A percentile compares a stretch with the other conserved stretches of the same genome.
phyloP scores from a whole-genome alignment of 2,888 invertebrate species.

The Nomada fabriciana region DNA sequence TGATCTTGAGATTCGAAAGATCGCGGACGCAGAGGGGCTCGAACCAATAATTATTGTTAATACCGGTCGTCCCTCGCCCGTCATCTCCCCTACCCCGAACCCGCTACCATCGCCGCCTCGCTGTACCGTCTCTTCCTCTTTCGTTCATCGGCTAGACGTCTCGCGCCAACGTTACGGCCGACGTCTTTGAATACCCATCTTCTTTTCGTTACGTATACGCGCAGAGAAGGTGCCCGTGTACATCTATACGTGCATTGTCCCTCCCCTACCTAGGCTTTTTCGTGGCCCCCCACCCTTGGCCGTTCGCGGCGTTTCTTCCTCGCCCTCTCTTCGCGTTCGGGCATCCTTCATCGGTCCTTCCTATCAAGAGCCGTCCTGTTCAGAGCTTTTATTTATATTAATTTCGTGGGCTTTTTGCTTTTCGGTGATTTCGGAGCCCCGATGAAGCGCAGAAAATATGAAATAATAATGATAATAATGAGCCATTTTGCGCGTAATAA shows the following conservation, averaged over 20 bases:
- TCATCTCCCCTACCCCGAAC: slow-evolving; percentile 29
- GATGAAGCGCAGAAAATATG: slow-evolving; percentile 78
- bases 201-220: slow-evolving; percentile 51
- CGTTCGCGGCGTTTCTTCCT: slow-evolving; percentile 34
- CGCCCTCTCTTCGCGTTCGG: slow-evolving; percentile 28
- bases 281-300: slow-evolving; percentile 18
- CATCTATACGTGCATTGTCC: not conserved
- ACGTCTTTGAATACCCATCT: slow-evolving; percentile 50
- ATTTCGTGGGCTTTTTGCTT: slow-evolving; percentile 80
- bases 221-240: not conserved
- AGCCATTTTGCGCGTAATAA: slow-evolving; percentile 83
- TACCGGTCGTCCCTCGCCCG: slow-evolving; percentile 74
- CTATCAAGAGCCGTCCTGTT: slow-evolving; percentile 62
- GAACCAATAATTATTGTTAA: slow-evolving; percentile 84
- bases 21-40: slow-evolving; percentile 82
- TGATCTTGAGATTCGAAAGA: slow-evolving; percentile 84
- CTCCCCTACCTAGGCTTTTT: slow-evolving; percentile 17
- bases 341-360: slow-evolving; percentile 54
- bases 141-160: slow-evolving; percentile 25
- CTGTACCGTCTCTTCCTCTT: slow-evolving; percentile 27
- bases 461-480: slow-evolving; percentile 83
- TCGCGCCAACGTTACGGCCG: slow-evolving; percentile 42
- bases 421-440: slow-evolving; percentile 74
- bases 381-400: slow-evolving; percentile 82
- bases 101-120: slow-evolving; percentile 19